Base-by-base conservation (phyloP, 2,888 invertebrate genomes). In the Platycheirus albimanus region DNA sequence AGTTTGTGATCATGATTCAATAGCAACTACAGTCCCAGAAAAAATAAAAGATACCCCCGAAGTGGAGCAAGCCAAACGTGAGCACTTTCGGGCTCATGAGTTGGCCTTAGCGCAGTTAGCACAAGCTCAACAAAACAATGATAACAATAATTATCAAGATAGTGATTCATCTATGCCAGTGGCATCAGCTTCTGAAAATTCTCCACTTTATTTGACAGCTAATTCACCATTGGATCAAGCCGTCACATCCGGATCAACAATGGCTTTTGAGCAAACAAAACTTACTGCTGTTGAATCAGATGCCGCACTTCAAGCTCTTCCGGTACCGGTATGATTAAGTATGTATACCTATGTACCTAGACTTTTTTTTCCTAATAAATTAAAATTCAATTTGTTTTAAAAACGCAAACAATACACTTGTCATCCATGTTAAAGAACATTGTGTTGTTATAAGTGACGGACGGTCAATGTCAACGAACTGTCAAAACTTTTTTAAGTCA, bases 41-140 rank as follows among this genome's bases (percentile, higher is more conserved):
- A 75, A 69, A 41, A 63, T 77, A 20, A 81, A 63, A 56, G 81
- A 81, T 11, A 67, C 71, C 47, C 77, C 77, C 45, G 81, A 81
- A 71, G 81, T 81, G 64, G 88, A 89, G 49, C 85, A 85, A 69
- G 90, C 90, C 7, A 89, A 87, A 1, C 87, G 86, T 17, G 89
- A 89, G 19, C 89, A 90, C 63, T 89, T 90, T 56, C 87, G 87
- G 3, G 90, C 90, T 2, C 90, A 90, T 36, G 88, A 89, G 71
- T 78, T 88, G n/a, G 90, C 90, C 0, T 80, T 88, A 72, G 89
- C 89, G 51, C 89, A 89, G 43, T 85, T 90, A 58, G 88, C 89
- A 49, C 88, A 87, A 19, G 61, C 61, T 30, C 71, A 43, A 17
- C 58, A 75, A 67, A 49, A 45, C 17, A 19, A 47, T 15, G 49